These are phyloP conservation scores for Chymomyza procnemis DNA, from an alignment of 2,888 invertebrate genomes.

Conservation along the genomic window DNA sequence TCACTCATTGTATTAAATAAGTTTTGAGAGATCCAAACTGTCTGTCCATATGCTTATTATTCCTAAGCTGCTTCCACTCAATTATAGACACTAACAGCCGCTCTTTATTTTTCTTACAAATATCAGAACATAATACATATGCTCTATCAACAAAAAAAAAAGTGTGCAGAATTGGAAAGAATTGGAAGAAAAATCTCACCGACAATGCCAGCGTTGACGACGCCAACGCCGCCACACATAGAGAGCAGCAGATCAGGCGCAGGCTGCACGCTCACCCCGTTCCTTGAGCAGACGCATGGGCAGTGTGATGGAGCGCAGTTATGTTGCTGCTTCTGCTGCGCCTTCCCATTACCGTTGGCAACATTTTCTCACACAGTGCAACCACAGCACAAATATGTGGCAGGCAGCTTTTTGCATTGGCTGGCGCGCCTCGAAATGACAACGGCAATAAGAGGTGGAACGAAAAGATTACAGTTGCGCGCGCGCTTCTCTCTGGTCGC, in stretches of 20 bases:
- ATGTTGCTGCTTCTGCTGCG: conserved; percentile 38
- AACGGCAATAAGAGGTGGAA: conserved; percentile 33
- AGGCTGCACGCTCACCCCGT: not conserved
- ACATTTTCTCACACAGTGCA: conserved; percentile 64
- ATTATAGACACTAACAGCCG: not conserved
- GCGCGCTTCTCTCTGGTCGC: not conserved
- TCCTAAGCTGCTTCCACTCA: no score
- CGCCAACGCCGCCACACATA: conserved; percentile 1
- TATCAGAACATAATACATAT: not conserved
- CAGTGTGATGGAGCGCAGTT: conserved; percentile 32
- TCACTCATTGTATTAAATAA: no score
- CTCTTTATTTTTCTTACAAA: not conserved
- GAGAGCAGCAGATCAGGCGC: not conserved
- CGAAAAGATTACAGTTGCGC: not conserved
- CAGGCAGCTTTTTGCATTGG: conserved; percentile 49
- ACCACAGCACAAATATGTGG: conserved; percentile 42
- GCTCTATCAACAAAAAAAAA: not conserved
- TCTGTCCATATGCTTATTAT: no score
- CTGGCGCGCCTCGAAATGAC: conserved; percentile 68
- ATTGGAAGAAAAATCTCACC: not conserved
- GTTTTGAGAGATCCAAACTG: no score
- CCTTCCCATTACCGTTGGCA: conserved; percentile 60
- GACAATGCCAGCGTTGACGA: not conserved
- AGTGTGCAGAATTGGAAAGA: not conserved
- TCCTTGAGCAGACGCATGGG: not conserved